Evolutionary conservation across 2,113 vertebrate genomes (phyloP).

Genomic region (Dipodomys spectabilis): DNA sequence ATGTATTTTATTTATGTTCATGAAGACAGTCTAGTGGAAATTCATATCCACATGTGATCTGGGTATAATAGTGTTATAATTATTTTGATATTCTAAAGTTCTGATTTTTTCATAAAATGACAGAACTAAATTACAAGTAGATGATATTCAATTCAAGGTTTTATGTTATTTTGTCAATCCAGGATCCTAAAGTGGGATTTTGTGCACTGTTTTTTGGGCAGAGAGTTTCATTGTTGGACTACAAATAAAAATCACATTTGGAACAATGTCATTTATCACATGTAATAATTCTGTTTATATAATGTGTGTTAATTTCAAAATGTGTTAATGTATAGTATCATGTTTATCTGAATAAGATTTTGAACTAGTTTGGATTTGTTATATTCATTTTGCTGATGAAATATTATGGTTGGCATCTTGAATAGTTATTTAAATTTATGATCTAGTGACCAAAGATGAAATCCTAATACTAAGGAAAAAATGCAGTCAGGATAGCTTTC

Average conservation of each 20-base stretch:
- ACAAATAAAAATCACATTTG: background rate
- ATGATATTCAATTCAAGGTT: background rate
- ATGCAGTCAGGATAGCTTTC: background rate
- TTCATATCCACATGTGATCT: background rate
- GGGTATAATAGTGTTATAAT: background rate
- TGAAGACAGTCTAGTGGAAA: conserved; percentile 35
- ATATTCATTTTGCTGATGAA: conserved; percentile 46
- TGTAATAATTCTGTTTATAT: background rate
- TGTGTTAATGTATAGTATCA: background rate
- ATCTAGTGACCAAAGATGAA: background rate
- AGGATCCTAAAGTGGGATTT: background rate
- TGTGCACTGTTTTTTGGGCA: background rate
- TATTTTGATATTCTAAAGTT: conserved; percentile 18
- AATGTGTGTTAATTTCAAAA: conserved; percentile 23
- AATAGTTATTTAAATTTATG: conserved; percentile 4
- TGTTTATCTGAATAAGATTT: background rate
- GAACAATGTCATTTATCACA: background rate
- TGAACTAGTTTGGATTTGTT: conserved; percentile 16
- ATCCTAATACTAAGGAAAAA: background rate
- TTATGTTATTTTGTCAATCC: background rate
- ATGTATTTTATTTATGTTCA: background rate
- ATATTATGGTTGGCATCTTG: conserved; percentile 37
- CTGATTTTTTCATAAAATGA: conserved; percentile 39
- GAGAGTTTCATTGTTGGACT: background rate
- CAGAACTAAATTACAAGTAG: background rate